Evolutionary conservation across 2,113 vertebrate species (phyloP), one percentile per base, ranked within the genome.

Genomic region (Hyaena hyaena): DNA sequence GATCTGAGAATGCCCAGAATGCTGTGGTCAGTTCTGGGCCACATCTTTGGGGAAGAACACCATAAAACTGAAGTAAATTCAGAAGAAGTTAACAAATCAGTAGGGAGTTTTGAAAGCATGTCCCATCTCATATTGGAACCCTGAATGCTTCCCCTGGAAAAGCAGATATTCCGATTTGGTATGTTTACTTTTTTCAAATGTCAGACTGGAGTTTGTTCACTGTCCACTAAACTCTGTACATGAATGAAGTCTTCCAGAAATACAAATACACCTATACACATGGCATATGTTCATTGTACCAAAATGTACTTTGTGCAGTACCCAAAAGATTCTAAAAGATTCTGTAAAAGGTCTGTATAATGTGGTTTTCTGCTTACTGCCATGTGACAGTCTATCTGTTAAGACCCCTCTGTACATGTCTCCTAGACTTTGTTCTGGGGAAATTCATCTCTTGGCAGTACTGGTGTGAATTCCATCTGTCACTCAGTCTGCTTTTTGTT

Each of bases 401-500:
- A 93, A 92, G 63, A 80, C 73, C 81, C 85, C 76, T 95, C 33
- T 90, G 77, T 28, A 2, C 9, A 55, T 12, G 81, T 66, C 53
- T 81, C 65, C 28, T 55, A 76, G 94, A 79, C 73, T 10, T 1
- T 1, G 2, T 90, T 97, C 79, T 95, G 87, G 73, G 74, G 68
- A 88, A 92, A 80, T 77, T 63, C n/a, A 50, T 92, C 45, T 39
- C 16, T 19, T 55, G 53, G 82, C 45, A 89, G 39, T 43, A 76
- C 71, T 79, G 33, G 76, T 76, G 24, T 93, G 33, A 31, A 23
- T 97, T 98, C 95, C 26, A 1, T 43, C 93, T 96, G 87, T 95
- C 69, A 58, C 35, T 96, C 9, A 66, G 81, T 77, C 90, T 97
- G 74, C 55, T 79, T 90, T 71, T 90, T 91, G 11, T 28, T 97